phyloP scores from a whole-genome alignment of 2,797 vertebrate species.

The Urophycis tenuis region DNA sequence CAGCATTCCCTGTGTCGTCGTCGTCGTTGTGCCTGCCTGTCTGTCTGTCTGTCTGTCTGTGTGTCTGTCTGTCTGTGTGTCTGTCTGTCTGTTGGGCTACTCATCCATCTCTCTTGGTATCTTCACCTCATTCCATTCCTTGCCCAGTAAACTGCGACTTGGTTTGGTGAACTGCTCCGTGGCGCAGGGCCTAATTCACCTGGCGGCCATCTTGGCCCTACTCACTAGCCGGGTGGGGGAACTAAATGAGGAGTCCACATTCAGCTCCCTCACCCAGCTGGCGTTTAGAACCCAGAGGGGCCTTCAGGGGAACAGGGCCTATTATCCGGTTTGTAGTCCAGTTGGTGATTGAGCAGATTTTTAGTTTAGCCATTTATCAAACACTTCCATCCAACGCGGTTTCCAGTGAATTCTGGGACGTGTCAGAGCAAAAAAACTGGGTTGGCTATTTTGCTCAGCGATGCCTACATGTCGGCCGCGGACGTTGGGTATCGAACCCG shows the following conservation, averaged over 20 bases:
- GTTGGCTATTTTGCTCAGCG: neutral
- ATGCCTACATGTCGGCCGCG: neutral
- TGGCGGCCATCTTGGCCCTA: neutral
- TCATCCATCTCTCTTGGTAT: neutral
- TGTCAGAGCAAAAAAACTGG: neutral
- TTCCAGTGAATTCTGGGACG: neutral
- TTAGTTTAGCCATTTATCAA: neutral
- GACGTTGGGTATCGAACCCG: neutral
- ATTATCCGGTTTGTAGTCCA: too few species aligned
- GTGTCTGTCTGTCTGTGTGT: constrained; percentile 21
- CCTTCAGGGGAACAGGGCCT: too few species aligned
- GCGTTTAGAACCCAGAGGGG: too few species aligned
- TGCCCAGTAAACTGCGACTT: neutral
- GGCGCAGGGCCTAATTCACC: neutral
- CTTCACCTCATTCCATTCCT: neutral
- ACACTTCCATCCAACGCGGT: neutral
- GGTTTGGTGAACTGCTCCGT: neutral
- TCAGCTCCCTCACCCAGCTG: too few species aligned
- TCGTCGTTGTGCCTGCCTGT: constrained; percentile 20
- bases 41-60: constrained; percentile 22
- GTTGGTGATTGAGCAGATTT: neutral
- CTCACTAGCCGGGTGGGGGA: neutral
- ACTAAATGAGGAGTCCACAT: neutral
- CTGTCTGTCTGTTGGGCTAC: constrained; percentile 14
- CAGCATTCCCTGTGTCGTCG: constrained; percentile 46